Evolutionary conservation across 2,113 vertebrate genomes (phyloP).

Genomic region (Salvator merianae): DNA sequence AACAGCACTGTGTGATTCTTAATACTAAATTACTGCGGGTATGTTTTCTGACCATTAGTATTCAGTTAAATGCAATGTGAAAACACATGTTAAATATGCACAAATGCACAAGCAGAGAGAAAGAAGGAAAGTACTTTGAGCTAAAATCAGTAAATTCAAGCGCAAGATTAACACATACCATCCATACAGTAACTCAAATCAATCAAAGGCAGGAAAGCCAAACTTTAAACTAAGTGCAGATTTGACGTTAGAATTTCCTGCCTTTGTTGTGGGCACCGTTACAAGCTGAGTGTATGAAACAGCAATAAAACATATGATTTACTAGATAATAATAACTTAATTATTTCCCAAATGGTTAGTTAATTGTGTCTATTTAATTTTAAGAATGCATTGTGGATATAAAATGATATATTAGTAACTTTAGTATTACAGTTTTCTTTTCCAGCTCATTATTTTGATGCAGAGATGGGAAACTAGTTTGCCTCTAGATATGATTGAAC

Average conservation of each 20-base stretch:
- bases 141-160: not conserved
- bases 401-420: not conserved
- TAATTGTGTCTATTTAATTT: not conserved
- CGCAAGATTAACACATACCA: not conserved
- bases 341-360: not conserved
- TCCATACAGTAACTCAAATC: constrained; percentile 10
- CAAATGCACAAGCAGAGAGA: not conserved
- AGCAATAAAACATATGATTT: not conserved
- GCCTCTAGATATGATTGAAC: no score
- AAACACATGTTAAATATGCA: not conserved
- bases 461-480: not conserved
- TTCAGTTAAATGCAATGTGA: not conserved
- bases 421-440: not conserved
- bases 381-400: not conserved
- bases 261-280: constrained; percentile 3
- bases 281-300: constrained; percentile 2
- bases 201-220: constrained; percentile 29
- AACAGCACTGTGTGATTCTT: constrained; percentile 44
- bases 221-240: constrained; percentile 14
- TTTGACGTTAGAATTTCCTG: constrained; percentile 21
- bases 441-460: not conserved
- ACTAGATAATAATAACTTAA: not conserved
- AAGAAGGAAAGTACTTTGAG: not conserved
- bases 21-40: constrained; percentile 38
- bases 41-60: constrained; percentile 12